Base-by-base conservation (phyloP, 1,140 invertebrate species). In the Geopemphigus sp. region DNA sequence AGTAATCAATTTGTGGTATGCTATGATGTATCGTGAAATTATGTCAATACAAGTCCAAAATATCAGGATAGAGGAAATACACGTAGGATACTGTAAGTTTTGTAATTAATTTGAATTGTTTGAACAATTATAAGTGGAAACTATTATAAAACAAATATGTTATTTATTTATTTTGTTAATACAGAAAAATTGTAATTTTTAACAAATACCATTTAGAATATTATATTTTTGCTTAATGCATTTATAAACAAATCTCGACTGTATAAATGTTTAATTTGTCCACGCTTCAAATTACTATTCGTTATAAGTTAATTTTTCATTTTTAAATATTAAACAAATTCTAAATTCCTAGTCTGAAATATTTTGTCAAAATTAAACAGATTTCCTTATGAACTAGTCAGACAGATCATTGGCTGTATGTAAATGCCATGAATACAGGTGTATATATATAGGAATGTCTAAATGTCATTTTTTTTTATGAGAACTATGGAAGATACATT, bases 321-420 rank as follows among this genome's bases (percentile, higher is more conserved):
- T 72, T 72, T 26, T 19, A 53, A 53, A 72, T 54, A 47, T 72
- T 72, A 53, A 50, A 17, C 47, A 53, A 70, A 53, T 70, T 1
- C 47, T 29, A 29, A 29, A n/a, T 54, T 2, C 45, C 66, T 68
- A 68, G 66, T 53, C 68, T 72, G 6, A 8, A 54, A 32, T 15
- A 11, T 12, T n/a, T 54, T n/a, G 26, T 50, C 19, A 54, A 29
- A 19, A 54, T n/a, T 29, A 29, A 19, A 70, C 17, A 29, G 24
- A 29, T 72, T 54, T 72, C 26, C 26, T 72, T 72, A 72, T n/a
- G 24, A 54, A 4, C 68, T 72, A 72, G 68, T 72, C 68, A 72
- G 47, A 72, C 24, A 72, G 47, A 72, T 15, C 6, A 54, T 70
- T 70, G 15, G 15, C 47, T 54, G 68, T 72, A 8, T 32, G 47